phyloP scores from a whole-genome alignment of 2,797 vertebrate species.

The Artibeus lituratus region DNA sequence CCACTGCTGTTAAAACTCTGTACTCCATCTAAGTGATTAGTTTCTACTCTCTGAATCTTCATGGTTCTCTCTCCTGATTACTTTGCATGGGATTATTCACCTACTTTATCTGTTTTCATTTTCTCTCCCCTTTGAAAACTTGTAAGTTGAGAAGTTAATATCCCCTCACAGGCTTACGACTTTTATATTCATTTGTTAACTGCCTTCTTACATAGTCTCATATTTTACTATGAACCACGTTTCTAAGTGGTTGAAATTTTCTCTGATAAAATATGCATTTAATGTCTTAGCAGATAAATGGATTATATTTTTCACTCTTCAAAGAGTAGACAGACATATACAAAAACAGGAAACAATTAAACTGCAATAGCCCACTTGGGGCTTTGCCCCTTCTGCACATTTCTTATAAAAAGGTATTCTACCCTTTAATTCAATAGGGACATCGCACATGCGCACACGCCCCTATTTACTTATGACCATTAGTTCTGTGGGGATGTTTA shows the following conservation, averaged over 20 bases:
- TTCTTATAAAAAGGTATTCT: not conserved
- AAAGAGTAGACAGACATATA: not conserved
- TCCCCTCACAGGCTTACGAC: not conserved
- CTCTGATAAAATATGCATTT: not conserved
- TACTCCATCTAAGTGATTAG: not conserved
- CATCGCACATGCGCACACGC: not conserved
- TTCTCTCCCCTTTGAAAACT: not conserved
- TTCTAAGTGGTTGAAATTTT: not conserved
- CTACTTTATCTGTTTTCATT: not conserved
- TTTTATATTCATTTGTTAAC: not conserved
- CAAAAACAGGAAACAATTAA: not conserved
- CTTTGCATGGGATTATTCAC: not conserved
- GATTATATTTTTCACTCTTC: not conserved
- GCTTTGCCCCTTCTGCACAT: not conserved
- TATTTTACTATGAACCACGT: not conserved
- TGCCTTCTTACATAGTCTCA: not conserved
- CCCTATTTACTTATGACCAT: not conserved
- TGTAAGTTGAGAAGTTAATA: not conserved
- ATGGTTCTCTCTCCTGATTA: not conserved
- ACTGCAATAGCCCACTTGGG: not conserved
- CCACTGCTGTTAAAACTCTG: not conserved
- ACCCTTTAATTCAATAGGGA: not conserved
- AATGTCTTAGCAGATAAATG: not conserved
- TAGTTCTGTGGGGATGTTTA: not conserved
- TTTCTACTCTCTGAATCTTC: not conserved